Percentiles rank a stretch among this genome's conserved stretches.
These are phyloP conservation scores for Solea solea DNA, from an alignment of 2,113 vertebrate genomes.

Conservation along the genomic window DNA sequence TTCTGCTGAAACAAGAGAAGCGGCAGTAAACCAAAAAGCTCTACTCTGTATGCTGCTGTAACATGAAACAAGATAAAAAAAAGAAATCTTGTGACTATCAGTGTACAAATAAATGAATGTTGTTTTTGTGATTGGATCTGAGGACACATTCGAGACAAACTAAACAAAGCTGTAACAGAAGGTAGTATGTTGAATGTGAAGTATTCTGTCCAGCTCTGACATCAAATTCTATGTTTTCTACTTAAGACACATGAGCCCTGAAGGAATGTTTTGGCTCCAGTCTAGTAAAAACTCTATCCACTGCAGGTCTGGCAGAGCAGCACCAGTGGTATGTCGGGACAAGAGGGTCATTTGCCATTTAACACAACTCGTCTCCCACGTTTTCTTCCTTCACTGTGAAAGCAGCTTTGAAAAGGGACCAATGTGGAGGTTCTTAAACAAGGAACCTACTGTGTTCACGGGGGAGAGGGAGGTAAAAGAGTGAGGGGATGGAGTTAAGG, in stretches of 20 bases:
- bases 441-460: constrained; percentile 51
- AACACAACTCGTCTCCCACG: constrained; percentile 35
- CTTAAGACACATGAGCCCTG: constrained; percentile 5
- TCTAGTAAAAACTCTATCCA: constrained; percentile 42
- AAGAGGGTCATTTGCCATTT: constrained; percentile 58
- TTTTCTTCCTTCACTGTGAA: constrained; percentile 48
- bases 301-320: constrained; percentile 21
- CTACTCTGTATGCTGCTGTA: too few relatives aligned
- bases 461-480: constrained; percentile 7
- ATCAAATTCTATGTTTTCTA: constrained; percentile 6
- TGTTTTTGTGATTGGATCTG: too few relatives aligned
- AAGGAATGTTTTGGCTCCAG: constrained; percentile 36
- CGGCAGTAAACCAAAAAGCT: too few relatives aligned
- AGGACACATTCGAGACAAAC: too few relatives aligned
- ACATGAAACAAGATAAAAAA: not conserved
- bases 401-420: constrained; percentile 28
- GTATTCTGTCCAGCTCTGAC: constrained; percentile 10
- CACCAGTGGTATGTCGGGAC: constrained; percentile 25
- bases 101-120: too few relatives aligned
- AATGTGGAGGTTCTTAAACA: constrained; percentile 37
- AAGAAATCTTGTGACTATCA: too few relatives aligned
- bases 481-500: constrained; percentile 22
- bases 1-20: too few relatives aligned
- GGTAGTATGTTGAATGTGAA: not conserved
- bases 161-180: not conserved